These are phyloP conservation scores for Sinelater perroti DNA, from an alignment of 2,888 invertebrate species.

Conservation along the genomic window DNA sequence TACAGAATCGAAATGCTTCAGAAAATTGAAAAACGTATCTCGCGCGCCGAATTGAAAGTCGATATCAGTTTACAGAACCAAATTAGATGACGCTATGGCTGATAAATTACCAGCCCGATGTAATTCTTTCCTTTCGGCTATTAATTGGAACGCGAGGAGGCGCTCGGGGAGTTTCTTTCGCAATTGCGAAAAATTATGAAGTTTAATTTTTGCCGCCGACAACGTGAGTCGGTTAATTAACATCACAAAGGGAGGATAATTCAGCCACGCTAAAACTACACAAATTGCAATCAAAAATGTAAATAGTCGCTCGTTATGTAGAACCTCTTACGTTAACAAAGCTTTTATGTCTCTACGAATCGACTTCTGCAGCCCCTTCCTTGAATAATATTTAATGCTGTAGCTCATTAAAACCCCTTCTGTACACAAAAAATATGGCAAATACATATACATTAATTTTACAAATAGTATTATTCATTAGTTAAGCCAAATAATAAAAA, in stretches of 20 bases:
- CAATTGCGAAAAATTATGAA: slow-evolving; percentile 31
- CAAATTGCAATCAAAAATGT: slow-evolving; percentile 40
- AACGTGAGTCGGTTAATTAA: slow-evolving; percentile 30
- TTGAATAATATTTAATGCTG: too few relatives aligned
- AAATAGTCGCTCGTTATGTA: slow-evolving; percentile 33
- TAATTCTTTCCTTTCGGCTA: slow-evolving; percentile 28
- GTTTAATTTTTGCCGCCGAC: slow-evolving; percentile 32
- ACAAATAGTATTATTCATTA: too few relatives aligned
- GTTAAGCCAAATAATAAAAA: too few relatives aligned
- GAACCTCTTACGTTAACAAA: slow-evolving; percentile 34
- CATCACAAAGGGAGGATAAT: slow-evolving; percentile 37
- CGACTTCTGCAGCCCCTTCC: too few relatives aligned
- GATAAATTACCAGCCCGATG: slow-evolving; percentile 24
- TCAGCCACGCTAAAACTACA: slow-evolving; percentile 32
- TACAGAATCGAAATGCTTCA: slow-evolving; percentile 34
- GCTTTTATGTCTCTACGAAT: slow-evolving; percentile 31
- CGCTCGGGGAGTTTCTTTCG: slow-evolving; percentile 19
- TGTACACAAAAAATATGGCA: too few relatives aligned
- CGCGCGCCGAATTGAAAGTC: slow-evolving; percentile 32
- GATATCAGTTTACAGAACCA: slow-evolving; percentile 33
- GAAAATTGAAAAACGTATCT: slow-evolving; percentile 35
- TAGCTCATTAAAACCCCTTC: slow-evolving; percentile 5
- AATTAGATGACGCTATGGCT: slow-evolving; percentile 29
- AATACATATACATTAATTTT: too few relatives aligned
- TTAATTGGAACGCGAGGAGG: slow-evolving; percentile 27